Conservation (phyloP, 2,113 vertebrate genomes). For the Lanius collurio region DNA sequence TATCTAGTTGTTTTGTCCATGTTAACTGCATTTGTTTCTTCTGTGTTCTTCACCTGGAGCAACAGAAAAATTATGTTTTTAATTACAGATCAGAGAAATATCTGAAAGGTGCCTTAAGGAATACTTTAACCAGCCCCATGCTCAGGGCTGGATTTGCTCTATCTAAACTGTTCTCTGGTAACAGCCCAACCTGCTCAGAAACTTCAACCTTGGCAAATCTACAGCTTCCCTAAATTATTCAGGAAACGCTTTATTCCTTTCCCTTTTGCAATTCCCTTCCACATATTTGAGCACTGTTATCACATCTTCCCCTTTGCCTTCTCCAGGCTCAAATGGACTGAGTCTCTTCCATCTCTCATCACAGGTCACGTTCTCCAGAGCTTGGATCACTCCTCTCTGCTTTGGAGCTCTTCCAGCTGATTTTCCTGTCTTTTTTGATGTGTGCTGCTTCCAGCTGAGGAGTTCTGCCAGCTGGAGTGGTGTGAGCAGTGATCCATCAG, state of each 20-base stretch:
- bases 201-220: neutral
- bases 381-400: neutral
- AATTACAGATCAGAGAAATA: neutral
- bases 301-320: neutral
- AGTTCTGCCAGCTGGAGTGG: neutral
- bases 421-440: neutral
- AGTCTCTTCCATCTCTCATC: neutral
- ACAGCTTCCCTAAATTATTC: neutral
- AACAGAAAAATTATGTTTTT: neutral
- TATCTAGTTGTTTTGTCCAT: neutral
- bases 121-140: neutral
- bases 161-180: neutral
- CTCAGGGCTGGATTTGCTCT: neutral
- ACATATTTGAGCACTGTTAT: neutral
- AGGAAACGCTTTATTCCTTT: neutral
- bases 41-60: neutral
- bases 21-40: neutral
- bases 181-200: neutral
- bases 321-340: neutral
- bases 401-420: neutral
- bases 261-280: neutral
- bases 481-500: neutral
- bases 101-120: neutral
- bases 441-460: neutral
- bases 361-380: constrained; percentile 2